Conservation (phyloP, 2,113 vertebrate genomes). For the Oreotrochilus melanogaster region DNA sequence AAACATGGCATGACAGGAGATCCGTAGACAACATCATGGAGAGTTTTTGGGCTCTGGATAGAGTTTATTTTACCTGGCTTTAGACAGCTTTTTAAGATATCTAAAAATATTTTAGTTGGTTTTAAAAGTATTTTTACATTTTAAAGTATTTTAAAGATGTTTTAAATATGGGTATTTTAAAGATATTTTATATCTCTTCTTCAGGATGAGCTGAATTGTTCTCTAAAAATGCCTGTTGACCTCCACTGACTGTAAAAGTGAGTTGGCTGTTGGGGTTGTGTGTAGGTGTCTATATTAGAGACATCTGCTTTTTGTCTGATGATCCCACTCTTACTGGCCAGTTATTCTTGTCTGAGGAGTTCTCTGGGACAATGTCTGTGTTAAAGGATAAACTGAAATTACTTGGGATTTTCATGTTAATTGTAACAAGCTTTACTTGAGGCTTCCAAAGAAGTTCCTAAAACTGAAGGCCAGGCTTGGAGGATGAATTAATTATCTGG, state of each 20-base stretch:
- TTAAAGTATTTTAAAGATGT: neutral
- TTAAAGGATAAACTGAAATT: neutral
- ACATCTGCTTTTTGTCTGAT: neutral
- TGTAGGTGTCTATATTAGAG: neutral
- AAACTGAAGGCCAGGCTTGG: neutral
- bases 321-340: neutral
- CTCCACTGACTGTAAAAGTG: neutral
- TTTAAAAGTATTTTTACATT: neutral
- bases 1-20: neutral
- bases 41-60: neutral
- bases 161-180: neutral
- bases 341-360: neutral
- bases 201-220: neutral
- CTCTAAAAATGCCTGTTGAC: neutral
- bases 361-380: neutral
- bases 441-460: neutral
- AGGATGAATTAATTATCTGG: neutral
- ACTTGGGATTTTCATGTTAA: neutral
- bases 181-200: neutral
- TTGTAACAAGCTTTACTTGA: neutral
- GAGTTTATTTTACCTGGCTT: neutral
- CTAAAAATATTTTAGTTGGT: neutral
- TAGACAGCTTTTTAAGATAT: neutral
- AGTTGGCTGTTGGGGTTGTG: neutral
- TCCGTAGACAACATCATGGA: neutral